A percentile compares a stretch with the other conserved stretches of the same genome.
Conservation (phyloP, 2,113 vertebrate species). For the Neolamprologus tretocephalus region DNA sequence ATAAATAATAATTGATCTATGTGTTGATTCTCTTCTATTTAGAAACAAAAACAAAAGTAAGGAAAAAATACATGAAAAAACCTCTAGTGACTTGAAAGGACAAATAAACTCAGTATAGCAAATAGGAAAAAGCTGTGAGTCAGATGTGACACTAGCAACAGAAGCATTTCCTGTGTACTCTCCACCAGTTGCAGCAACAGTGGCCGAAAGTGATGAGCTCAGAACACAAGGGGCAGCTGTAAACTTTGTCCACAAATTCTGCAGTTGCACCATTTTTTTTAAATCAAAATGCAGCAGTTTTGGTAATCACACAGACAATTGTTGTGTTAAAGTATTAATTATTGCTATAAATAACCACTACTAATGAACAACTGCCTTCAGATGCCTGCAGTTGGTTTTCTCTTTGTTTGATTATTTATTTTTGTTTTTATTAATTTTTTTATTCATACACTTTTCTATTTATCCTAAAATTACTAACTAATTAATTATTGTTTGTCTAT, state of each 20-base stretch:
- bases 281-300: background rate
- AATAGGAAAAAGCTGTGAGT: accelerated
- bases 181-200: background rate
- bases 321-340: accelerated
- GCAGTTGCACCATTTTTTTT: accelerated
- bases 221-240: accelerated
- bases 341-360: background rate
- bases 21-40: background rate
- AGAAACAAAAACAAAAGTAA: accelerated
- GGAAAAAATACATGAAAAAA: accelerated
- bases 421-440: background rate
- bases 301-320: accelerated
- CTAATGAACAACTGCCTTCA: accelerated
- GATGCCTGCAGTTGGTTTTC: accelerated
- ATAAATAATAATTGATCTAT: too few relatives aligned
- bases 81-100: accelerated
- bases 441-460: accelerated
- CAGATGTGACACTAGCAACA: background rate
- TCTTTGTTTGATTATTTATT: accelerated
- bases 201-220: background rate
- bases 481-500: background rate
- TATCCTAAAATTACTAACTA: too few relatives aligned
- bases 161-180: background rate
- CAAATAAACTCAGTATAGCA: background rate
- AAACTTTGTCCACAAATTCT: accelerated